Base-by-base conservation (phyloP, 2,888 invertebrate genomes). In the Liposcelis brunnea region DNA sequence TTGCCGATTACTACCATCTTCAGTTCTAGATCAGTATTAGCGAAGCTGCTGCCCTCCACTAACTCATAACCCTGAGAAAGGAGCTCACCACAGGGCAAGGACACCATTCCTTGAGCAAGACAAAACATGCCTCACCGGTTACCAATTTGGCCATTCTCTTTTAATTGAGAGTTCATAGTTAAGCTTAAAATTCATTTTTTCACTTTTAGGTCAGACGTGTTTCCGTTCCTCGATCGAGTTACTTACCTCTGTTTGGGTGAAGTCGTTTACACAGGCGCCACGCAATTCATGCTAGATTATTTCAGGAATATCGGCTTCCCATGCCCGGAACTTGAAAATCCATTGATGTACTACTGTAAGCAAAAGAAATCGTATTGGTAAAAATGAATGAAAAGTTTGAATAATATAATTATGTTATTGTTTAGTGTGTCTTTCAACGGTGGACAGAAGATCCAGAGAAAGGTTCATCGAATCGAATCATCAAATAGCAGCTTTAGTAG, bases 311-410 rank as follows among this genome's bases (percentile, higher is more conserved):
- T 95, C 52, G 95, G 95, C 2, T 94, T 93, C 60, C 93, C 94
- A 0, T 97, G 95, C 62, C 95, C 95, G 0, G 87, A 91, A 59
- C 67, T 93, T 42, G 95, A 95, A 60, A 97, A 97, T 63, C 95
- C 95, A 0, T 69, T 95, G n/a, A 94, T 94, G 84, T 95, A 93
- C 63, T 97, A 94, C 60, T 68, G 90, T 90, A 66, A 77, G 85
- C 74, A 71, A 52, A 55, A 11, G 7, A 14, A 8, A 26, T 46
- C 11, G 2, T 33, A 19, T 35, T 46, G 12, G 7, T 19, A 43
- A 18, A 21, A 19, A 18, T 42, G 15, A 12, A 18, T 31, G 7
- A 26, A 12, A 47, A 48, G 42, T 26, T 44, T 38, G 19, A 19
- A 18, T 31, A 37, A 1, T 21, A 18, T 5, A 26, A 33, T 32